Percentiles rank a stretch among this genome's conserved stretches.
These are phyloP conservation scores for Hymenopus coronatus DNA, from an alignment of 2,888 invertebrate species.

Conservation along the genomic window DNA sequence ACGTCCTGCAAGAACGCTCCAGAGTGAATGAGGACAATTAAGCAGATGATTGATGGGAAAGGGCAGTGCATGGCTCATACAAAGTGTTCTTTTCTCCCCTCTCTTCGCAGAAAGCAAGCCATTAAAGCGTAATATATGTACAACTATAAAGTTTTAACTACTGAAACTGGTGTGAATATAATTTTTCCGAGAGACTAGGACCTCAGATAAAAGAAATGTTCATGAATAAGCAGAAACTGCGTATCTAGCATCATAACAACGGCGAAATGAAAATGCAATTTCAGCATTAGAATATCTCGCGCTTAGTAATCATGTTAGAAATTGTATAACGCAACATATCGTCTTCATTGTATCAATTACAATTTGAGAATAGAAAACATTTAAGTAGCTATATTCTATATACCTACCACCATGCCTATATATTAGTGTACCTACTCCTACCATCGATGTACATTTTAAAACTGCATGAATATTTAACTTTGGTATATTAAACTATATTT, in stretches of 20 bases:
- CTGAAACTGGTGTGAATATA: neutral
- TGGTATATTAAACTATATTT: too few species aligned
- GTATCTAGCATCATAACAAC: neutral
- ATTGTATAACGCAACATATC: neutral
- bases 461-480: too few species aligned
- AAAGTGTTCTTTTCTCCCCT: neutral
- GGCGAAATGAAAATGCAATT: neutral
- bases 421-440: too few species aligned
- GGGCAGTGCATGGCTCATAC: neutral
- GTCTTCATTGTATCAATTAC: too few species aligned
- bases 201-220: neutral
- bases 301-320: neutral
- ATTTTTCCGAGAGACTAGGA: neutral
- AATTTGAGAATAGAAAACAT: too few species aligned
- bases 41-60: neutral
- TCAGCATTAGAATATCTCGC: neutral
- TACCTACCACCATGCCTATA: too few species aligned
- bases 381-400: too few species aligned
- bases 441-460: too few species aligned
- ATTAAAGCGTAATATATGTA: neutral
- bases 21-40: neutral
- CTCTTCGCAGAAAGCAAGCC: neutral
- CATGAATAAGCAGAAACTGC: neutral
- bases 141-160: neutral
- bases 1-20: neutral